Evolutionary conservation across 2,888 invertebrate species (phyloP).

Genomic region (Agrotis ipsilon): DNA sequence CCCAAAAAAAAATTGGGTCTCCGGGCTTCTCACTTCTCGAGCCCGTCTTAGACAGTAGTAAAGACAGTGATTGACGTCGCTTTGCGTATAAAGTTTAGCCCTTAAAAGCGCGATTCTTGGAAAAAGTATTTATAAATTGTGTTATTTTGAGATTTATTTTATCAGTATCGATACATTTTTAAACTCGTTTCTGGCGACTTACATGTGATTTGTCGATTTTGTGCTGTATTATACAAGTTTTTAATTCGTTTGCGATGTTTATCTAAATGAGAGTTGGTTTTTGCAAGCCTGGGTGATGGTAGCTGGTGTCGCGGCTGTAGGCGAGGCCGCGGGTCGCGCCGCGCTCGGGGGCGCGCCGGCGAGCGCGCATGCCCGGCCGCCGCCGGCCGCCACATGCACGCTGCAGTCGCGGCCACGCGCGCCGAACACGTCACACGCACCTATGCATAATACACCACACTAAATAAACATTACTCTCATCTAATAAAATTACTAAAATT

Average conservation of each 20-base stretch:
- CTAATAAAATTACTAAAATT: slow-evolving; percentile 27
- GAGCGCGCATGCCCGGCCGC: slow-evolving; percentile 47
- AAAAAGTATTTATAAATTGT: not conserved
- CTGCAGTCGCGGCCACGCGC: slow-evolving; percentile 67
- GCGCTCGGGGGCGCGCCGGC: slow-evolving; percentile 27
- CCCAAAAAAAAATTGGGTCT: not conserved
- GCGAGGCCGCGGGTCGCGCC: not conserved
- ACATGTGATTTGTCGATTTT: not conserved
- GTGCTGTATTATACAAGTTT: slow-evolving; percentile 6
- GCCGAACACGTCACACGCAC: slow-evolving; percentile 58
- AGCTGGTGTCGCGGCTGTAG: not conserved
- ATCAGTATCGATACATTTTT: not conserved
- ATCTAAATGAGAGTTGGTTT: slow-evolving; percentile 10
- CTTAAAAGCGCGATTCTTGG: not conserved
- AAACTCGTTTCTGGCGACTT: not conserved
- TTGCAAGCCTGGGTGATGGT: not conserved
- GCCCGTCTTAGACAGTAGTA: not conserved
- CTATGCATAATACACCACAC: slow-evolving; percentile 53
- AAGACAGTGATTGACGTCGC: slow-evolving; percentile 25
- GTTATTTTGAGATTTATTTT: not conserved
- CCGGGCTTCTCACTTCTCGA: not conserved
- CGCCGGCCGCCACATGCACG: slow-evolving; percentile 44
- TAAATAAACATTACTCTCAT: slow-evolving; percentile 46
- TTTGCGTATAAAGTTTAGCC: slow-evolving; percentile 2
- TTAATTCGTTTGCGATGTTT: slow-evolving; percentile 25